Evolutionary conservation across 2,888 invertebrate genomes (phyloP), one percentile per base, ranked within the genome.

Genomic region (Eulithis testata): DNA sequence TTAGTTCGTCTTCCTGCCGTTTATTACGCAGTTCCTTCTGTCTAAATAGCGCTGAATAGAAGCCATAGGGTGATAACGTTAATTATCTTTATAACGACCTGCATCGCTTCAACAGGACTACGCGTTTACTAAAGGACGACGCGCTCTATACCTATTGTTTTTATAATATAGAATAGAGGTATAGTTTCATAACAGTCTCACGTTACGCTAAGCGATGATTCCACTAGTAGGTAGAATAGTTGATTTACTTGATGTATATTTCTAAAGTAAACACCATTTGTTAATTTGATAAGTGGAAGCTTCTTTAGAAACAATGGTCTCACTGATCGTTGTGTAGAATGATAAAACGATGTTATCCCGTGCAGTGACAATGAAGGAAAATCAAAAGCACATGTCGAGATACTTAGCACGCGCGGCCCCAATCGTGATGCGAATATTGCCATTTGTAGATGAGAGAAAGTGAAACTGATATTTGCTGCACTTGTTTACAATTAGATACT

Each of bases 351-450:
- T 52, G 55, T 54, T 60, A 67, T 58, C 56, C 65, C 53, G 49
- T 50, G 43, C 51, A 69, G 63, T 67, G 60, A 61, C 50, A 63
- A 68, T 65, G 62, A 65, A 65, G 66, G 77, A 81, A 77, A 78
- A 78, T 80, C 75, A 77, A 76, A 75, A 68, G 73, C 77, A 79
- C 76, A 81, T 80, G 77, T 76, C 73, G 73, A 78, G 83, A 79
- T 82, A 80, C 82, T 82, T 80, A 81, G 82, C 90, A 90, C 89
- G 91, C 85, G 85, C 85, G 89, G 78, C 90, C 90, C 73, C 85
- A 78, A 88, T 92, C 92, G 92, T 92, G 92, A 85, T 82, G 80
- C 79, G 91, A 90, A 91, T 92, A 86, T 84, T 80, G 80, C 85
- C 84, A 81, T 84, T 80, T 82, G 80, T 81, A 87, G 85, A 87